Percentiles rank a stretch among this genome's conserved stretches.
Conservation (phyloP, 1,140 invertebrate genomes). For the Camponotus pennsylvanicus region DNA sequence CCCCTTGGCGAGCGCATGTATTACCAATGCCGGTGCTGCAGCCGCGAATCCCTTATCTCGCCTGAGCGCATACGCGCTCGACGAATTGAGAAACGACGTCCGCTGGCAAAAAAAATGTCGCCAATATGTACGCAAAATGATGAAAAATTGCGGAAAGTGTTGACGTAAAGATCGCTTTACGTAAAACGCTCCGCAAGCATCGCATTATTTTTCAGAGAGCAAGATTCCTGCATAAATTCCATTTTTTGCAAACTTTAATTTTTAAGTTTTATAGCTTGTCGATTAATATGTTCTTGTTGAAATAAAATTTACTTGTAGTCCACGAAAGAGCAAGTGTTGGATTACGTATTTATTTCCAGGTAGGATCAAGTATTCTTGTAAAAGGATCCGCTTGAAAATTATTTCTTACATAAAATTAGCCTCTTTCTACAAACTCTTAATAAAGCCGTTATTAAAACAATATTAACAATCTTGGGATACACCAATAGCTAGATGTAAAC, state of each 20-base stretch:
- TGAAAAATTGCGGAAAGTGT: conserved; percentile 14
- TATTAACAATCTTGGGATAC: not conserved
- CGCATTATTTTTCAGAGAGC: not conserved
- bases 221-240: not conserved
- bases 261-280: not conserved
- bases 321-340: not conserved
- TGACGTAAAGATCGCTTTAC: not conserved
- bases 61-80: conserved; percentile 21
- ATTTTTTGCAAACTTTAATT: conserved; percentile 3
- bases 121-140: not conserved
- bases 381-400: not conserved
- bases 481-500: not conserved
- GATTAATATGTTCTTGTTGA: not conserved
- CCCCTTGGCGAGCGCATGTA: conserved; percentile 63
- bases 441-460: not conserved
- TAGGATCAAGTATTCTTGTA: not conserved
- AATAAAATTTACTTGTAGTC: not conserved
- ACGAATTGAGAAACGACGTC: conserved; percentile 7
- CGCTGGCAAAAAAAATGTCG: not conserved
- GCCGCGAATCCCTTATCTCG: conserved; percentile 56
- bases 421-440: not conserved
- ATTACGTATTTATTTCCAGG: not conserved
- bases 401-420: not conserved
- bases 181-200: not conserved
- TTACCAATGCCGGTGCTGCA: conserved; percentile 61